Conservation (phyloP, 2,113 vertebrate genomes). For the Acanthisitta chloris region DNA sequence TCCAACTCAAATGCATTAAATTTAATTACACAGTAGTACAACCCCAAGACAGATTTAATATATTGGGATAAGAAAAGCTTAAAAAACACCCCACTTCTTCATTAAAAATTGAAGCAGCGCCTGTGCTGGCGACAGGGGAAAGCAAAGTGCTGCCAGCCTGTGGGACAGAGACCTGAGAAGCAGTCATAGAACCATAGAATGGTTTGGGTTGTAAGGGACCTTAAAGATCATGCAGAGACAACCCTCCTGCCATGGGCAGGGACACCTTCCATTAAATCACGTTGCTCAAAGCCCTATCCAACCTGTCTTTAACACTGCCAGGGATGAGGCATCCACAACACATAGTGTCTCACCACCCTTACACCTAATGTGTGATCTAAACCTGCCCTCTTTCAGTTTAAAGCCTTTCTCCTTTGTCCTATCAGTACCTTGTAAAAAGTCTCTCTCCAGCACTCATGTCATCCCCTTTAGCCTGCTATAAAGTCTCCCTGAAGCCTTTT, state of each 20-base stretch:
- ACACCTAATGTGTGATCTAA: neutral
- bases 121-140: neutral
- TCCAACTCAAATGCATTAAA: neutral
- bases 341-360: neutral
- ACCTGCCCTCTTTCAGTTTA: neutral
- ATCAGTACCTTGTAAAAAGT: accelerated
- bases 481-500: neutral
- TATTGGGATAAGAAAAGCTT: neutral
- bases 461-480: neutral
- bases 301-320: neutral
- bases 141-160: neutral
- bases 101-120: neutral
- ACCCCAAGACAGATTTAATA: constrained; percentile 18
- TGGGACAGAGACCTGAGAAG: neutral
- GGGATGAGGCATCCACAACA: neutral
- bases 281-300: neutral
- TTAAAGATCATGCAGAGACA: neutral
- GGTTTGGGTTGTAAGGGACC: neutral
- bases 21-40: constrained; percentile 35
- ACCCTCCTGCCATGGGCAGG: neutral
- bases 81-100: neutral
- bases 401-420: neutral
- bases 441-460: neutral
- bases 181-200: neutral
- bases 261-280: neutral